Evolutionary conservation across 1,140 invertebrate genomes (phyloP), one percentile per base, ranked within the genome.

Genomic region (Drosophila teissieri): DNA sequence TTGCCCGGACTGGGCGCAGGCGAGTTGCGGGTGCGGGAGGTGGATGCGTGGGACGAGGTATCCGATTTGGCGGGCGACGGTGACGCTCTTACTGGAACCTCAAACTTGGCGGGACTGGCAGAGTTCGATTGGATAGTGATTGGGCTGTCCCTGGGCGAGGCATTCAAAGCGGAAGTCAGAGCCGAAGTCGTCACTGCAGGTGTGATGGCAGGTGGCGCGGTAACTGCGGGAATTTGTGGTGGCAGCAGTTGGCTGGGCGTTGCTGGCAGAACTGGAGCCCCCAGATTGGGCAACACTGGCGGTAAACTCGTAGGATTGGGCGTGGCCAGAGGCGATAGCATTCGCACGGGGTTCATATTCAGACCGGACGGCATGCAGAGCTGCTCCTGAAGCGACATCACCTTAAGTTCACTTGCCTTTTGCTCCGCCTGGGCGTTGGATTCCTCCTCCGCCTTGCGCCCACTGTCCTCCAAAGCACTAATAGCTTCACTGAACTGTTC

Each of bases 61-160:
- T 92, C 92, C 6, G 92, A 92, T 55, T 92, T 92, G 12, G 91
- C 91, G 19, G 92, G 91, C 52, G 91, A 92, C 2, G 92, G 92
- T 1, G 86, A 91, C 3, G 91, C 90, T 5, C 90, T 72, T 8
- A 92, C 78, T 0, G 91, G 90, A 14, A 91, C 56, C 57, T 92
- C 91, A 60, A 91, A 92, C 67, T 92, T 92, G 39, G 91, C 92
- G 15, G 92, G 92, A 62, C 91, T 92, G 48, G 91, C 90, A 4
- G 91, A 90, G 67, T 90, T 91, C 24, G 90, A 91, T 46, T 68
- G 91, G 45, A 92, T 80, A 24, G 90, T 92, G 15, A 91, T 91
- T 17, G 92, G 91, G 65, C 91, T 92, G 58, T 92, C 91, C 0
- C 90, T 75, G 1, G 91, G 91, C 39, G 91, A 92, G 8, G 77